Percentiles rank a stretch among this genome's conserved stretches.
Evolutionary conservation across 2,113 vertebrate species (phyloP).

Genomic region (Alaudala cheleensis): DNA sequence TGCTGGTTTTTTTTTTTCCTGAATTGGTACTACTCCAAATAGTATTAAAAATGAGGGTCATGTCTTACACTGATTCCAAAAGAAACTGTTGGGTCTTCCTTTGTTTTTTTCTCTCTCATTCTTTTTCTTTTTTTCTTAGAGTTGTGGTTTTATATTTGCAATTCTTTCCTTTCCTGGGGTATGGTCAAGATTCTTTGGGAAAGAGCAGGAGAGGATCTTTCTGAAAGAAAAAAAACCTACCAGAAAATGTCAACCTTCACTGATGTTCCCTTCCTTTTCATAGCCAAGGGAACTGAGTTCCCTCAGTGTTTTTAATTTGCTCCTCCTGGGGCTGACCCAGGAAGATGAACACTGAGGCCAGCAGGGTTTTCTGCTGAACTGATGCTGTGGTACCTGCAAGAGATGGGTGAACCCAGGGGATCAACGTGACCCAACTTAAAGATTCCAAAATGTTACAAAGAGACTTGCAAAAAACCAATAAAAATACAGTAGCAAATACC

Average conservation of each 20-base stretch:
- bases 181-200: background rate
- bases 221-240: background rate
- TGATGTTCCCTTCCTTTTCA: background rate
- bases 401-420: background rate
- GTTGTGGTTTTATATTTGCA: background rate
- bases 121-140: background rate
- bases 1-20: background rate
- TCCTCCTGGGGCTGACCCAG: background rate
- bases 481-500: background rate
- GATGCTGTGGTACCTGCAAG: background rate
- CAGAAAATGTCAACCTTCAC: background rate
- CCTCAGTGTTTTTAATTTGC: background rate
- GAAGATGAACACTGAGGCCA: background rate
- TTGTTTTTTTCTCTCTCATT: background rate
- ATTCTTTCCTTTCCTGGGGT: background rate
- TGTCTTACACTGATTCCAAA: background rate
- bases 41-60: background rate
- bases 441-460: background rate
- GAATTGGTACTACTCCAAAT: background rate
- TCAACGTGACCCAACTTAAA: rapidly evolving
- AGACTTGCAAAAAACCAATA: background rate
- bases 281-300: background rate
- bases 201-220: background rate
- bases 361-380: background rate
- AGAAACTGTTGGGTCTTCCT: background rate